Base-by-base conservation (phyloP, 2,113 vertebrate genomes). In the Poecilia latipinna region DNA sequence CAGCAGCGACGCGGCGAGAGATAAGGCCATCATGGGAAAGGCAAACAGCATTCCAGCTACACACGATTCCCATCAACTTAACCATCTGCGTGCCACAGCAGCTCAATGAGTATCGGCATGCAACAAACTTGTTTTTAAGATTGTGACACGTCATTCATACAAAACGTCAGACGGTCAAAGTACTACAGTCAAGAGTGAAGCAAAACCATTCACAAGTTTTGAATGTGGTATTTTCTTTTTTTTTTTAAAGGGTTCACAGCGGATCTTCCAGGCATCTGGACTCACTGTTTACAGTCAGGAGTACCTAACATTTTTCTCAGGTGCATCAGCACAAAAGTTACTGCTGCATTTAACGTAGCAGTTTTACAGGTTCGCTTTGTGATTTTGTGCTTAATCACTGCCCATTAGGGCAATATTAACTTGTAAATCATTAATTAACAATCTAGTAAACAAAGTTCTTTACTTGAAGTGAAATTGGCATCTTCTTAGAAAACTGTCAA, bases 141-240 rank as follows among this genome's bases (percentile, higher is more conserved):
- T 64, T 35, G 26, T 28, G 4, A 81, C 64, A 61, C 17, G 22
- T 75, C 19, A 78, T 51, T 22, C 22, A 61, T 5, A 76, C 69
- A 68, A 77, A 72, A 62, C 33, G 48, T 68, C 79, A 85, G 15
- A 48, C 44, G 13, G 39, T 42, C 39, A 42, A 42, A 42, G 65
- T 12, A 75, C 48, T 74, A 82, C 70, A 78, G 39, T 22, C n/a
- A 76, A 29, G 42, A 51, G 73, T 44, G 65, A 75, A 31, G 48
- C 65, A 22, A 48, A 65, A 51, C 12, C 81, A 80, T 89, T 86
- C 82, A 89, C 35, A 26, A 15, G 37, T 82, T 89, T 86, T 75
- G 84, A 91, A 85, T 44, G 60, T 89, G 90, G 86, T 72, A 89
- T 92, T 92, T 92, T 88, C 57, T 70, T 76, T 72, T 57, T 29